Base-by-base conservation (phyloP, 2,797 vertebrate genomes). In the Megalops cyprinoides region DNA sequence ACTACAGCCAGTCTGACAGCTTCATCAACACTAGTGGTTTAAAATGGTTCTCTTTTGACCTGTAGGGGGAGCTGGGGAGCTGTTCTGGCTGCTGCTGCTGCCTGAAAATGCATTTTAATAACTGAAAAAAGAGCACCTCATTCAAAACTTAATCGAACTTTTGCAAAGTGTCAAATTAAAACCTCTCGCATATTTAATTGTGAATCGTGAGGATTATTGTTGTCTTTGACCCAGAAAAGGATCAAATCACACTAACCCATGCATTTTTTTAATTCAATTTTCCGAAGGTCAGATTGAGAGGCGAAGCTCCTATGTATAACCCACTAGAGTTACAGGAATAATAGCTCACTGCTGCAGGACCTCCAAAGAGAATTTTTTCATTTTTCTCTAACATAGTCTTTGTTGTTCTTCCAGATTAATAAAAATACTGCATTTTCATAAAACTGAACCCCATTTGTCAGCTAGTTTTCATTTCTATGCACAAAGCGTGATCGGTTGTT, bases 121-220 rank as follows among this genome's bases (percentile, higher is more conserved):
- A 74, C 46, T 2, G 44, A 48, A 23, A 53, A 8, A 75, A 42
- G 48, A 49, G 75, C 78, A 3, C 20, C n/a, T 51, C 49, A 31
- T 44, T 23, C 39, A 23, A 14, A 60, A 60, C 78, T 81, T 37
- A 37, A 49, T 76, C 79, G 82, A 75, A 53, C 80, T 81, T 48
- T 62, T 79, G 58, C 79, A 39, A 65, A 69, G 15, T 79, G 80
- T 81, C 53, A 15, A 81, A 2, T 23, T 56, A 60, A 56, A 80
- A 60, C 79, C 78, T 79, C 18, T 81, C 42, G 3, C 42, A 58
- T 75, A 80, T 69, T 69, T 58, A 58, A 81, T 8, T 42, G 42
- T 84, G 73, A 55, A 81, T 81, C 28, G 39, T 79, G 51, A 82
- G 25, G 78, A 80, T 83, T 76, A 62, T 5, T 82, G 23, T 31